These are phyloP conservation scores for Candoia aspera DNA, from an alignment of 2,113 vertebrate genomes.

Conservation along the genomic window DNA sequence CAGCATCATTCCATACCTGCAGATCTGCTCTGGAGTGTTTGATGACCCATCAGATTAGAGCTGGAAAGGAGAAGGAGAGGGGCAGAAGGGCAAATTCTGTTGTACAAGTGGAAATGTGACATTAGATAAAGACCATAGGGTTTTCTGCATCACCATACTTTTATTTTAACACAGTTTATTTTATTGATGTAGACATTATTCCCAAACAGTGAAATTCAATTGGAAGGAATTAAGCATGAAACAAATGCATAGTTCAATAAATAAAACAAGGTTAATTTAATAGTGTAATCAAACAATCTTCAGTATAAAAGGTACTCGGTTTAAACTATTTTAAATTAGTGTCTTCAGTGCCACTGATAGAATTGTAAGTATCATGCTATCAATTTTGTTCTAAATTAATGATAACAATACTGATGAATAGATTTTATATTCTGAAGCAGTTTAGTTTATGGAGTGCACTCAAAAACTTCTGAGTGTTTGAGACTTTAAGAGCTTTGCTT, in stretches of 20 bases:
- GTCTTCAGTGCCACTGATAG: not conserved
- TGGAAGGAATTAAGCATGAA: slow-evolving; percentile 31
- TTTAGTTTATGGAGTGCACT: not conserved
- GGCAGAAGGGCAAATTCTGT: not conserved
- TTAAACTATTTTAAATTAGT: slow-evolving; percentile 24
- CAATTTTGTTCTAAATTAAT: slow-evolving; percentile 29
- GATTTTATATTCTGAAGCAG: not conserved
- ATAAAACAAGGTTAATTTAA: slow-evolving; percentile 33
- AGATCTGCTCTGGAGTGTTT: not conserved
- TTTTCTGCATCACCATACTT: not conserved
- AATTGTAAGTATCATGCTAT: slow-evolving; percentile 16
- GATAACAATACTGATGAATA: slow-evolving; percentile 16
- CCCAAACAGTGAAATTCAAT: slow-evolving; percentile 13
- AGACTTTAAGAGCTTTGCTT: slow-evolving; percentile 4
- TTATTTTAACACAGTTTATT: slow-evolving; percentile 11
- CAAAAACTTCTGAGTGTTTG: not conserved
- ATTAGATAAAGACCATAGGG: not conserved
- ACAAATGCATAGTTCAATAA: not conserved
- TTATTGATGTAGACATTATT: slow-evolving; percentile 11
- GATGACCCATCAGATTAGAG: not conserved
- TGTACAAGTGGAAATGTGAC: not conserved
- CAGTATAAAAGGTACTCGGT: not conserved
- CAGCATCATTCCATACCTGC: not conserved
- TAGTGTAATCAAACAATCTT: not conserved
- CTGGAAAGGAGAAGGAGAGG: not conserved